A percentile compares a stretch with the other conserved stretches of the same genome.
Conservation (phyloP, 2,888 invertebrate species). For the Ganaspis brasiliensis region DNA sequence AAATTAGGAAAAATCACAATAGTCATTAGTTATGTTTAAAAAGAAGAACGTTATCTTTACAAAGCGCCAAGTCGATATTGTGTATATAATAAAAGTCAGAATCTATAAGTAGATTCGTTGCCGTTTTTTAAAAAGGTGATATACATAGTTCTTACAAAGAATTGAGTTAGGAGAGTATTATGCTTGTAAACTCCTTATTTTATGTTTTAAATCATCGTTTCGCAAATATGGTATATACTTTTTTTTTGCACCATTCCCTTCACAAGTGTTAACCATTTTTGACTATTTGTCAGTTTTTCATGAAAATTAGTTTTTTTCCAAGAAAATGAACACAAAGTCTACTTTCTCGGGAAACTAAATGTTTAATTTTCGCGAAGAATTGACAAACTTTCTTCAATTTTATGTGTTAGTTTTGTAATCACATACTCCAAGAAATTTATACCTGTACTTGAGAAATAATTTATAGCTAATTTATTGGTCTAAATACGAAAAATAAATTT, state of each 20-base stretch:
- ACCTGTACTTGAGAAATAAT: too few relatives aligned
- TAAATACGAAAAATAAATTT: slow-evolving; percentile 3
- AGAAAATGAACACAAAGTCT: too few relatives aligned
- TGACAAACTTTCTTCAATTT: too few relatives aligned
- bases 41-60: background rate
- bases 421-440: too few relatives aligned
- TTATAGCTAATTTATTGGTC: too few relatives aligned
- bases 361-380: too few relatives aligned
- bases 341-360: too few relatives aligned
- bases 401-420: background rate
- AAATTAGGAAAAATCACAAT: background rate
- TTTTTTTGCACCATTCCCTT: slow-evolving; percentile 7
- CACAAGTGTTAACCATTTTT: slow-evolving; percentile 11
- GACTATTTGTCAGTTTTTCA: background rate
- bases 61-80: slow-evolving; percentile 23
- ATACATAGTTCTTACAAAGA: slow-evolving; percentile 34
- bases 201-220: slow-evolving; percentile 25
- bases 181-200: slow-evolving; percentile 28
- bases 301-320: background rate
- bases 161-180: slow-evolving; percentile 50
- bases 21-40: slow-evolving; percentile 6
- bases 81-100: slow-evolving; percentile 55
- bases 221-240: slow-evolving; percentile 34
- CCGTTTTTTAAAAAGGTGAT: slow-evolving; percentile 52
- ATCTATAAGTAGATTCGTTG: slow-evolving; percentile 66